Percentiles rank a stretch among this genome's conserved stretches.
phyloP scores from a whole-genome alignment of 2,113 vertebrate genomes.

The Ahaetulla prasina region DNA sequence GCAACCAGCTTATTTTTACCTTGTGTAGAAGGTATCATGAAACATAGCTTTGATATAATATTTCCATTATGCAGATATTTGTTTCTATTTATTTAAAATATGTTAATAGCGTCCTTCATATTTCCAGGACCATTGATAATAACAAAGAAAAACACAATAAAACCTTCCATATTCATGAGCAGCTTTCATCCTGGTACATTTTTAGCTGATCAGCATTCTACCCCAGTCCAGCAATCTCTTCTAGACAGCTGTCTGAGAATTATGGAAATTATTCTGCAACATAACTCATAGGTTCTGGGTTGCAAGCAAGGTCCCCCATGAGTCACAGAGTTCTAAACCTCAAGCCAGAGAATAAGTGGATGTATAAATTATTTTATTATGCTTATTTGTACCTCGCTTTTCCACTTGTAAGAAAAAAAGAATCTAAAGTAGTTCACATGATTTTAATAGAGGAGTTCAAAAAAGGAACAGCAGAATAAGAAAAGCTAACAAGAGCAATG shows the following conservation, averaged over 20 bases:
- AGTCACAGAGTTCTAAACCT: not conserved
- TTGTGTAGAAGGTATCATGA: conserved; percentile 1
- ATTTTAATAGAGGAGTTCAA: not conserved
- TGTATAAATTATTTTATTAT: not conserved
- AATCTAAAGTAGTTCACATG: not conserved
- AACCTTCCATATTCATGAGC: not conserved
- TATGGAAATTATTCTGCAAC: not conserved
- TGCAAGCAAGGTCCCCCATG: not conserved
- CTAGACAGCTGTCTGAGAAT: not conserved
- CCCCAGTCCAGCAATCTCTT: not conserved
- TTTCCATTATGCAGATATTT: not conserved
- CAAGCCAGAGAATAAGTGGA: not conserved
- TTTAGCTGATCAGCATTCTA: not conserved
- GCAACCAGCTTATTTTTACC: conserved; percentile 9
- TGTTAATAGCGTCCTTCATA: not conserved
- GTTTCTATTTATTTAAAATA: not conserved
- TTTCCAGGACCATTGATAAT: not conserved
- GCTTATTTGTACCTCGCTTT: not conserved
- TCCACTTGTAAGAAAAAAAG: not conserved
- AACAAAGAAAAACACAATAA: not conserved
- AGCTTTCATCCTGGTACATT: not conserved
- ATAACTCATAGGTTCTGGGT: not conserved
- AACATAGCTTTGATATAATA: conserved; percentile 25
- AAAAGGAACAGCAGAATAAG: not conserved
- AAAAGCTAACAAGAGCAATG: not conserved